These are phyloP conservation scores for Pantala flavescens DNA, from an alignment of 1,140 invertebrate genomes.

Conservation along the genomic window DNA sequence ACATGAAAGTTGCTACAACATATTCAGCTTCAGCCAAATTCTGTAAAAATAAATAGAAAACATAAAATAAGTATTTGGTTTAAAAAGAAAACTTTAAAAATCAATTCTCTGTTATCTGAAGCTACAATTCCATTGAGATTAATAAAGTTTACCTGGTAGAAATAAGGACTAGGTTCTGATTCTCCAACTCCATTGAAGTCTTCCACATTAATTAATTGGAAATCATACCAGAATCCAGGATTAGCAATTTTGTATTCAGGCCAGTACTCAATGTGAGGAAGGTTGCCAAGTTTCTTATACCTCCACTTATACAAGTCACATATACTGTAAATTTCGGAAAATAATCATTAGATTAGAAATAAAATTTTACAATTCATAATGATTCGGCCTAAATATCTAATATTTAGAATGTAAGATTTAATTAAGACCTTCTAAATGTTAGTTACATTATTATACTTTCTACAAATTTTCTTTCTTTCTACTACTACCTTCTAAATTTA, in stretches of 20 bases:
- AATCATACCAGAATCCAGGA: constrained; percentile 85
- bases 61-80: background rate
- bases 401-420: too few species aligned
- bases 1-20: constrained; percentile 96
- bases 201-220: constrained; percentile 92
- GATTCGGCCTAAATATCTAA: too few species aligned
- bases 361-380: too few species aligned
- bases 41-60: constrained; percentile 38
- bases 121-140: background rate
- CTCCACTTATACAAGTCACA: constrained; percentile 96
- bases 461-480: too few species aligned
- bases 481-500: too few species aligned
- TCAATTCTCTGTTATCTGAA: background rate
- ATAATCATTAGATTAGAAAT: constrained; percentile 14
- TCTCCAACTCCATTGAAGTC: constrained; percentile 97
- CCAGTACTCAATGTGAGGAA: constrained; percentile 71
- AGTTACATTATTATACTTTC: too few species aligned
- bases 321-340: constrained; percentile 49
- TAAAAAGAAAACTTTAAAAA: background rate
- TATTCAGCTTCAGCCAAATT: constrained; percentile 99
- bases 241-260: constrained; percentile 84
- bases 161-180: constrained; percentile 95
- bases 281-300: constrained; percentile 89
- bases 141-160: constrained; percentile 70
- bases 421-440: too few species aligned